Conservation (phyloP, 2,888 invertebrate genomes). For the Empis livida region DNA sequence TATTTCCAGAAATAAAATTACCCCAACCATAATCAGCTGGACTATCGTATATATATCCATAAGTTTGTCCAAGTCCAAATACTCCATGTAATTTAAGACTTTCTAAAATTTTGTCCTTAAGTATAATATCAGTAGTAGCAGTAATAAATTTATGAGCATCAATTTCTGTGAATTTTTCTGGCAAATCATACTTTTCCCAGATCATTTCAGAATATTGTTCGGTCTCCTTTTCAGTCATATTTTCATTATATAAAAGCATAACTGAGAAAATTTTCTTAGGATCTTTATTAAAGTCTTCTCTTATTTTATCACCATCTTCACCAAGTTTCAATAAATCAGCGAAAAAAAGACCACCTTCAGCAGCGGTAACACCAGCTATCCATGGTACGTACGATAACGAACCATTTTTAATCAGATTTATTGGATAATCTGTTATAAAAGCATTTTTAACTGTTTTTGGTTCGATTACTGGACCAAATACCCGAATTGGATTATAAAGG, state of each 20-base stretch:
- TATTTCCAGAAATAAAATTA: neutral
- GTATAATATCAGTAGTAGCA: neutral
- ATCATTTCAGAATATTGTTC: neutral
- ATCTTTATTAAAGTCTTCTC: constrained; percentile 29
- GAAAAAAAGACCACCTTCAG: constrained; percentile 59
- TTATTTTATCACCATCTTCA: neutral
- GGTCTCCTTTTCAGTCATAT: neutral
- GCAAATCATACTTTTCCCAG: neutral
- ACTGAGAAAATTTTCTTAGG: constrained; percentile 45
- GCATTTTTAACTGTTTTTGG: constrained; percentile 35
- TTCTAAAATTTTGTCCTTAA: neutral
- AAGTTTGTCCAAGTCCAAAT: neutral
- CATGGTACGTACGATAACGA: constrained; percentile 49
- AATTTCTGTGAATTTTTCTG: neutral
- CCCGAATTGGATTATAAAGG: constrained; percentile 46
- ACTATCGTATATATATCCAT: neutral
- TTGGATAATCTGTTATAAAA: constrained; percentile 51
- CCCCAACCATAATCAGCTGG: neutral
- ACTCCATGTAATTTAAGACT: neutral
- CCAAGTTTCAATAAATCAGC: constrained; percentile 20
- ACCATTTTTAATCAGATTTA: constrained; percentile 43
- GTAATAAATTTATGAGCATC: neutral
- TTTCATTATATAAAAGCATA: constrained; percentile 46
- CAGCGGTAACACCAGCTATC: constrained; percentile 49
- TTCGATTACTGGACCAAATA: constrained; percentile 57